Conservation (phyloP, 2,888 invertebrate species). For the Aphidoletes aphidimyza region DNA sequence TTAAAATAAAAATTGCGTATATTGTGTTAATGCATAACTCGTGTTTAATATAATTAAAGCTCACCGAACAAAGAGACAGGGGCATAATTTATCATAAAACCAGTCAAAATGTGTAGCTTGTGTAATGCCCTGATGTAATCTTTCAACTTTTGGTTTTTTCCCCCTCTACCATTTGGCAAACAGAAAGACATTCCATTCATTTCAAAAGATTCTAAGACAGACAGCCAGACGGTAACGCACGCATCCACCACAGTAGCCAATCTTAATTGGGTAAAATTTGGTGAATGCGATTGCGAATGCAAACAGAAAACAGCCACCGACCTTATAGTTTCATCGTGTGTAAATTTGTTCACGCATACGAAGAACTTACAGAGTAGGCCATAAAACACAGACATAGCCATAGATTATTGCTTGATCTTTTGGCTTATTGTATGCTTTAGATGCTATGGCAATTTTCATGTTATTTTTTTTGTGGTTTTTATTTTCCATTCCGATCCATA, state of each 20-base stretch:
- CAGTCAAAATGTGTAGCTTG: conserved; percentile 18
- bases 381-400: background rate
- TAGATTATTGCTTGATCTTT: background rate
- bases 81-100: background rate
- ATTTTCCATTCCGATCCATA: background rate
- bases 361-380: background rate
- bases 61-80: background rate
- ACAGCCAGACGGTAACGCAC: no score
- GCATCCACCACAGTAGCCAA: no score
- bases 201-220: no score
- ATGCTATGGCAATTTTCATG: no score
- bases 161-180: no score
- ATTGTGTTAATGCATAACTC: conserved; percentile 51
- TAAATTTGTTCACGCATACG: conserved; percentile 37
- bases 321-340: background rate
- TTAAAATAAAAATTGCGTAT: conserved; percentile 16
- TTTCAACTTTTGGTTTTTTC: conserved; percentile 10
- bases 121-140: conserved; percentile 38
- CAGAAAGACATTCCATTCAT: background rate
- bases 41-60: conserved; percentile 43
- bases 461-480: background rate
- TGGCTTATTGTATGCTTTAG: no score
- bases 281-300: background rate
- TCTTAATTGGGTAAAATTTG: no score
- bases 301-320: background rate